phyloP scores from a whole-genome alignment of 1,140 invertebrate species.

The Elymnias hypermnestra region DNA sequence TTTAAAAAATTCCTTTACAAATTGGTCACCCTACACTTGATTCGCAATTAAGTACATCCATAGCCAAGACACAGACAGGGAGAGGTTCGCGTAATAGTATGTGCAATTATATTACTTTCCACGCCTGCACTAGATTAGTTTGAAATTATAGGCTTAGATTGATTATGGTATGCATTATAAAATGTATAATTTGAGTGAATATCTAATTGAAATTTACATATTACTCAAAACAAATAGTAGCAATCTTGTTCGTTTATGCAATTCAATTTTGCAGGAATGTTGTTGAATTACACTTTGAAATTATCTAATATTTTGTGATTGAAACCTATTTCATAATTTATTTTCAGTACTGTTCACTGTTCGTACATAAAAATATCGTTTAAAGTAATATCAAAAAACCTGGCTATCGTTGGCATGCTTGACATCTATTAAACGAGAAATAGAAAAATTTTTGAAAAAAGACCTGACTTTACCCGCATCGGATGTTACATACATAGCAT shows the following conservation, averaged over 20 bases:
- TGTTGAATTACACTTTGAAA: not conserved
- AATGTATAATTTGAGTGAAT: conserved; percentile 1
- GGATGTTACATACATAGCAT: too few relatives aligned
- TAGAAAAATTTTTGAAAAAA: too few relatives aligned
- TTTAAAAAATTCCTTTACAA: not conserved
- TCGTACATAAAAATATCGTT: too few relatives aligned
- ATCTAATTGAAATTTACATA: conserved; percentile 9
- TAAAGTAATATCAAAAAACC: too few relatives aligned
- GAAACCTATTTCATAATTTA: too few relatives aligned
- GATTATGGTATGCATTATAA: conserved; percentile 9
- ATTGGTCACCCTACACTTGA: conserved; percentile 13
- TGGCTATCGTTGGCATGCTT: too few relatives aligned
- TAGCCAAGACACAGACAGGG: conserved; percentile 7
- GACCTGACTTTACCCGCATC: too few relatives aligned
- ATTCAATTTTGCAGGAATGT: conserved; percentile 1
- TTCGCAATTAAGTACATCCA: conserved; percentile 41
- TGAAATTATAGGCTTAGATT: conserved; percentile 9
- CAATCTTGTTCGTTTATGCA: conserved; percentile 1
- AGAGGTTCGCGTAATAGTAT: conserved; percentile 4
- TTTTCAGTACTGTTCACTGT: too few relatives aligned
- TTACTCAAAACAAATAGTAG: conserved; percentile 5
- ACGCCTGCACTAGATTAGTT: conserved; percentile 12
- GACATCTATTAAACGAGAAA: too few relatives aligned
- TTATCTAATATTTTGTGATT: too few relatives aligned
- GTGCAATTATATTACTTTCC: conserved; percentile 11